These are phyloP conservation scores for Percopsis transmontana DNA, from an alignment of 2,113 vertebrate species.

Conservation along the genomic window DNA sequence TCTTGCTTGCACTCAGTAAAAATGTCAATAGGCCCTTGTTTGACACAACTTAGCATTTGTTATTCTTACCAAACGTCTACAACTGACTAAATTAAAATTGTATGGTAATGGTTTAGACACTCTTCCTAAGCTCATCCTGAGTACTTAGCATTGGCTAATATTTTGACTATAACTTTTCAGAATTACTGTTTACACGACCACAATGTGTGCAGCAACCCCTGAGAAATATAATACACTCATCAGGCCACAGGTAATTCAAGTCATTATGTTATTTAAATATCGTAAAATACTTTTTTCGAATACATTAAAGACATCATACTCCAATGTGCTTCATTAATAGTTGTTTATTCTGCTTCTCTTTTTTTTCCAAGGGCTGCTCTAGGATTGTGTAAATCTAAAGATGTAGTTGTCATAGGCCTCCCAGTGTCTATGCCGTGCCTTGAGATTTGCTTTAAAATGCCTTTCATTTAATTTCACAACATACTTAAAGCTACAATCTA, in stretches of 20 bases:
- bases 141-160: neutral
- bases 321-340: neutral
- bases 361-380: slow-evolving; percentile 46
- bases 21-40: slow-evolving; percentile 37
- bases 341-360: neutral
- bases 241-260: slow-evolving; percentile 53
- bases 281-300: too few relatives aligned
- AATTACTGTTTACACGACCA: slow-evolving; percentile 73
- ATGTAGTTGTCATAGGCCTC: neutral
- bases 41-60: neutral
- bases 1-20: slow-evolving; percentile 5
- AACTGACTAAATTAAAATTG: neutral
- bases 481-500: too few relatives aligned
- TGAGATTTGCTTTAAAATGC: too few relatives aligned
- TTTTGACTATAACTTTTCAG: slow-evolving; percentile 43
- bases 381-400: neutral
- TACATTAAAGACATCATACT: neutral
- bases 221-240: slow-evolving; percentile 64
- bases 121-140: neutral
- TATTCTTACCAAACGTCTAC: neutral
- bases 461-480: too few relatives aligned
- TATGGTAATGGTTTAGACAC: neutral
- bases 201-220: slow-evolving; percentile 73
- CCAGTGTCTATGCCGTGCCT: neutral
- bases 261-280: neutral